Base-by-base conservation (phyloP, 2,888 invertebrate genomes). In the Theretra japonica region DNA sequence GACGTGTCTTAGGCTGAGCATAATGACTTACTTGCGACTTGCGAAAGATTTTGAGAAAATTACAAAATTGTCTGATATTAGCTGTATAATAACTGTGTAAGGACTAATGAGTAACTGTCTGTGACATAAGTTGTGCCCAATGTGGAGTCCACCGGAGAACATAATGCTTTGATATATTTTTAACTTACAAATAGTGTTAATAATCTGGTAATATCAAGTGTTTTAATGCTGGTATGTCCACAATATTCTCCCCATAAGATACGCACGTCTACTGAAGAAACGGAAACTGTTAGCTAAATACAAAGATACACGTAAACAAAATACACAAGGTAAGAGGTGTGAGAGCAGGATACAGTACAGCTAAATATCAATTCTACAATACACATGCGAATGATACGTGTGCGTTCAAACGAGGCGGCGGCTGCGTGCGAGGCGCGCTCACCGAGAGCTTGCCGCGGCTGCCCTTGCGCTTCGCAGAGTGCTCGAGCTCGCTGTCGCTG, bases 401-500 rank as follows among this genome's bases (percentile, higher is more conserved):
- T 65, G 65, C 65, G 41, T 65, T 65, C 41, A 48, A 21, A 41
- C 23, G 65, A 23, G 65, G 57, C 48, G 65, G 56, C 17, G 69
- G 33, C 23, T 57, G 19, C 21, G 53, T 81, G 84, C 87, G 84
- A 87, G 41, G 96, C 95, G 85, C 79, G 91, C 97, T 96, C 85
- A 95, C 96, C 83, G 97, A 96, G 83, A 97, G 95, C 92, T 97
- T 97, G 79, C 96, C 95, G 79, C 97, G 95, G 83, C 96, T 96
- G 83, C 90, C 92, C 87, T 95, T 95, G 88, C 94, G 91, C 82
- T 95, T 95, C 79, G 90, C 82, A 77, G 92, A 88, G 91, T 90
- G 90, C 93, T 96, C 95, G 90, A 96, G 97, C 92, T 99, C 99
- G 89, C 98, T 98, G 95, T 99, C 99, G 90, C 98, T 98, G 86